Evolutionary conservation across 2,888 invertebrate genomes (phyloP).

Genomic region (Iphiclides podalirius): DNA sequence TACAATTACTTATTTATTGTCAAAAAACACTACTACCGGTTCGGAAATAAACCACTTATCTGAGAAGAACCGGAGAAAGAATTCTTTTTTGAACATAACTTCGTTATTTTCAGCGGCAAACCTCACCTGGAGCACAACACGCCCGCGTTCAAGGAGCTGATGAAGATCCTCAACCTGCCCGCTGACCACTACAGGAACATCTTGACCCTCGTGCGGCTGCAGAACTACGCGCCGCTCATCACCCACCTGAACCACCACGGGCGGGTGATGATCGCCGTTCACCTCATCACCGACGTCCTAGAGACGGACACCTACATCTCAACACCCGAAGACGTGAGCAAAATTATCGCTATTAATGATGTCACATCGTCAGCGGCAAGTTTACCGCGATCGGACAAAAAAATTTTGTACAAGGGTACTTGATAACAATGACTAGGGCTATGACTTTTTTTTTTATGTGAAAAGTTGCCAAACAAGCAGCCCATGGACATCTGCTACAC

Average conservation of each 20-base stretch:
- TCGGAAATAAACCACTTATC: too few relatives aligned
- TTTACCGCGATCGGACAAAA: too few relatives aligned
- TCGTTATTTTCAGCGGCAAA: slow-evolving; percentile 77
- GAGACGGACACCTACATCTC: slow-evolving; percentile 94
- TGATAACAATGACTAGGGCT: too few relatives aligned
- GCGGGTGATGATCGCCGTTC: slow-evolving; percentile 91
- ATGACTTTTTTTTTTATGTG: too few relatives aligned
- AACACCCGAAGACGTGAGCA: slow-evolving; percentile 90
- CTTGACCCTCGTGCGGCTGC: slow-evolving; percentile 90
- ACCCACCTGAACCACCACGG: slow-evolving; percentile 93
- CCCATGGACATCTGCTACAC: too few relatives aligned
- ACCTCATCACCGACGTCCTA: slow-evolving; percentile 92
- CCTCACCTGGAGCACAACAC: slow-evolving; percentile 84
- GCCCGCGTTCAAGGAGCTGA: slow-evolving; percentile 94
- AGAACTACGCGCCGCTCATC: slow-evolving; percentile 92
- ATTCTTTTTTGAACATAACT: too few relatives aligned
- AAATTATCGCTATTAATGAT: background rate
- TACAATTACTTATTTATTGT: too few relatives aligned
- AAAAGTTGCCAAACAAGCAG: too few relatives aligned
- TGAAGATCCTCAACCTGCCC: slow-evolving; percentile 95
- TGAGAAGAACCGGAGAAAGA: too few relatives aligned
- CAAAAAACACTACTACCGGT: too few relatives aligned
- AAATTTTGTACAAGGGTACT: too few relatives aligned
- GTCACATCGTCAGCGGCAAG: too few relatives aligned
- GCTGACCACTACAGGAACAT: slow-evolving; percentile 97